These are phyloP conservation scores for Diuraphis noxia DNA, from an alignment of 1,140 invertebrate genomes.

Conservation along the genomic window DNA sequence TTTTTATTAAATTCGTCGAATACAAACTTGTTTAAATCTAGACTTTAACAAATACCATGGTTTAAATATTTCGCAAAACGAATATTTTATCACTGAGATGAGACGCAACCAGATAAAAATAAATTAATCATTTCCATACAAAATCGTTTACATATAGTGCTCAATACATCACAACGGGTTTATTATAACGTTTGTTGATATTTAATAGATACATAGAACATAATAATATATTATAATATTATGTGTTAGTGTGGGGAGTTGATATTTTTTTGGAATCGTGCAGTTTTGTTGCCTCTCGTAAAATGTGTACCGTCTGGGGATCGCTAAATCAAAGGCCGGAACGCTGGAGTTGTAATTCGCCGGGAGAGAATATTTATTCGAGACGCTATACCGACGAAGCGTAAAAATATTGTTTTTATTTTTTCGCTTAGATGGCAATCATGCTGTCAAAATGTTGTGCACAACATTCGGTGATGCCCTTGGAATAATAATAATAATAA, in stretches of 20 bases:
- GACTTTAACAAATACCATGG: neutral
- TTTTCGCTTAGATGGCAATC: neutral
- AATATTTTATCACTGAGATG: neutral
- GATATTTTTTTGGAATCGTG: neutral
- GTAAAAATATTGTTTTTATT: slow-evolving; percentile 46
- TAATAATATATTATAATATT: neutral
- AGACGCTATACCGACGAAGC: neutral
- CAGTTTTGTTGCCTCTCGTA: neutral
- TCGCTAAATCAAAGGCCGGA: slow-evolving; percentile 32
- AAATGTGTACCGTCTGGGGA: neutral
- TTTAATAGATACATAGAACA: neutral
- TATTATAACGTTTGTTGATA: neutral
- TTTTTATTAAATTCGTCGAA: neutral
- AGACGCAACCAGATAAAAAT: neutral
- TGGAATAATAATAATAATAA: neutral
- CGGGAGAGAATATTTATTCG: slow-evolving; percentile 12
- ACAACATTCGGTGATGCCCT: neutral
- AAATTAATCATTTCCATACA: neutral
- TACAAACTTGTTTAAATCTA: neutral
- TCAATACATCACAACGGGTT: neutral
- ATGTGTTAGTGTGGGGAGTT: neutral
- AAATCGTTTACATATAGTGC: neutral
- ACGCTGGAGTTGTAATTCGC: slow-evolving; percentile 3
- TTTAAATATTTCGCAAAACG: neutral
- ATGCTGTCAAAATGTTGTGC: neutral